Evolutionary conservation across 2,113 vertebrate species (phyloP), one percentile per base, ranked within the genome.

Genomic region (Prietella phreatophila): DNA sequence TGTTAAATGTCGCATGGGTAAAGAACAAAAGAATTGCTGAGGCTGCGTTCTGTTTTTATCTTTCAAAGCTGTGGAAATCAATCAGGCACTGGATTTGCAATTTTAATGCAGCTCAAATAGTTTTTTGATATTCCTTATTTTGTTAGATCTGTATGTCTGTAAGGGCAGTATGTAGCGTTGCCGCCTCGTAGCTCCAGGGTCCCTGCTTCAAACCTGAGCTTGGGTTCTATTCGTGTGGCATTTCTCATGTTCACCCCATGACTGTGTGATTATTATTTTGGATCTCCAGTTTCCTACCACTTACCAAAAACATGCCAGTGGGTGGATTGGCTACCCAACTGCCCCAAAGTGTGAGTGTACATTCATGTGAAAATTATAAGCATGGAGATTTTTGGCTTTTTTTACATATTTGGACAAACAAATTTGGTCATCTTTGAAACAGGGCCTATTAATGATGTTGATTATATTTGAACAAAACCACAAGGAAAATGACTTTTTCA

Each of bases 1-100:
- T 61, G 80, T 39, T 82, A 25, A 60, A 61, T 20, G 80, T 61
- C 80, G 39, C 33, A 61, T 82, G 80, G 80, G 80, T 82, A 61
- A 82, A 82, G 80, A 82, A 82, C 56, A 82, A 42, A 82, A 61
- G 80, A 82, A 82, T 27, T 14, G 56, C 80, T 61, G n/a, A 82
- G 56, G 20, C 80, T 27, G 20, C 20, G 22, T 61, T 82, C 50
- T n/a, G 56, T 82, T 82, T 81, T 82, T 42, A 82, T 82, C 80
- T 82, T 61, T 82, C 56, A 61, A 39, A 82, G 33, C 80, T 27
- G 80, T 27, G 19, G 80, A 82, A 82, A 82, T 39, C 80, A 42
- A 33, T 25, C 80, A 42, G 5, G 33, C 19, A 27, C 33, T 30
- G n/a, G 0, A 39, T 82, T 82, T 60, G 30, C 80, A 82, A 60